Conservation (phyloP, 2,797 vertebrate genomes). For the Leontopithecus rosalia region DNA sequence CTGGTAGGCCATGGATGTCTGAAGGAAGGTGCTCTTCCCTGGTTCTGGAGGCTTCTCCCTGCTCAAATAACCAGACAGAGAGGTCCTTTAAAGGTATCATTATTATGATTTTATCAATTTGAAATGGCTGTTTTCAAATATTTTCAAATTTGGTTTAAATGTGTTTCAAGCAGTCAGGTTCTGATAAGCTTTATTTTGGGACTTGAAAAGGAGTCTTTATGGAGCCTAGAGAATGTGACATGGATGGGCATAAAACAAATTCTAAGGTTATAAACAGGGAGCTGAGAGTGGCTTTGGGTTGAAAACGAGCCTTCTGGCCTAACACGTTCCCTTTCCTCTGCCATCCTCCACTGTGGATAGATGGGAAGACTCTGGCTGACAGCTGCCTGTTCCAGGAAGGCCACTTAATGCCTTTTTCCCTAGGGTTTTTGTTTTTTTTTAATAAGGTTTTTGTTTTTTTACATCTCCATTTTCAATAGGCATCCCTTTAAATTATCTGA, state of each 20-base stretch:
- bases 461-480: neutral
- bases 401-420: neutral
- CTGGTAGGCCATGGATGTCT: accelerated
- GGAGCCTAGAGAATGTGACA: neutral
- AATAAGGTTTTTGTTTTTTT: neutral
- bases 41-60: neutral
- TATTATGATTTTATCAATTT: neutral
- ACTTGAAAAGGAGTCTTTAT: neutral
- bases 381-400: neutral
- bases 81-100: neutral
- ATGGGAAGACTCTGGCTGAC: too few relatives aligned
- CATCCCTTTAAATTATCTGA: neutral
- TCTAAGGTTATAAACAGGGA: neutral
- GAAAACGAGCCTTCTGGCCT: neutral
- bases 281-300: neutral
- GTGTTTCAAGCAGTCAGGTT: neutral
- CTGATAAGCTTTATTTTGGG: neutral
- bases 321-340: accelerated
- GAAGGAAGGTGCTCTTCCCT: neutral
- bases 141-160: constrained; percentile 20
- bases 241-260: neutral
- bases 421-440: neutral
- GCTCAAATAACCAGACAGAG: neutral
- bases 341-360: neutral
- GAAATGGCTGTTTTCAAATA: neutral